Conservation (phyloP, 2,113 vertebrate genomes). For the Takifugu flavidus region DNA sequence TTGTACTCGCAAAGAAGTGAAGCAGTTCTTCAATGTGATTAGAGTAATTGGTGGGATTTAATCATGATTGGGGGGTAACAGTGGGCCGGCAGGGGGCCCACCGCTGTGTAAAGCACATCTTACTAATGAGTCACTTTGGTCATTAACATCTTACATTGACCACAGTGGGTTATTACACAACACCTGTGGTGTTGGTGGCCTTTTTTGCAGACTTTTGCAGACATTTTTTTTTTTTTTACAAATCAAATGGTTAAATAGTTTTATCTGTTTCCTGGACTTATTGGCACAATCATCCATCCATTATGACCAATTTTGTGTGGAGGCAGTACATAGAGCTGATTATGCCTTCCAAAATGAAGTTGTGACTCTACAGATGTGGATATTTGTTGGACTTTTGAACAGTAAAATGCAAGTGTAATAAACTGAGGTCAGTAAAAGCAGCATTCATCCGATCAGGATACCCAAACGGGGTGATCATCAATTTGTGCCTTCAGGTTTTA, state of each 20-base stretch:
- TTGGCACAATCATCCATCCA: neutral
- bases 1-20: slow-evolving; percentile 57
- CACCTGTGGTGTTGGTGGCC: slow-evolving; percentile 39
- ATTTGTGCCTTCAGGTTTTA: too few relatives aligned
- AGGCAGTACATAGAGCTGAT: too few relatives aligned
- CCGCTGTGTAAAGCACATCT: slow-evolving; percentile 67
- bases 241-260: neutral
- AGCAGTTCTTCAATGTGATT: slow-evolving; percentile 65
- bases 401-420: too few relatives aligned
- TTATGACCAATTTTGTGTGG: neutral
- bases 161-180: slow-evolving; percentile 51
- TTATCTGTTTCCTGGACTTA: neutral
- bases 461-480: too few relatives aligned
- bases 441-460: too few relatives aligned
- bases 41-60: slow-evolving; percentile 76
- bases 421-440: too few relatives aligned
- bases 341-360: too few relatives aligned
- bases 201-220: slow-evolving; percentile 5
- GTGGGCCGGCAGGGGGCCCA: slow-evolving; percentile 55
- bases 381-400: too few relatives aligned
- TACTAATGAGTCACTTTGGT: slow-evolving; percentile 66
- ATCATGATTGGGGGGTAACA: slow-evolving; percentile 62
- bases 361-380: too few relatives aligned
- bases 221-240: neutral
- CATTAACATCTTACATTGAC: slow-evolving; percentile 65